These are phyloP conservation scores for Pelvicachromis taeniatus DNA, from an alignment of 2,113 vertebrate species.

Conservation along the genomic window DNA sequence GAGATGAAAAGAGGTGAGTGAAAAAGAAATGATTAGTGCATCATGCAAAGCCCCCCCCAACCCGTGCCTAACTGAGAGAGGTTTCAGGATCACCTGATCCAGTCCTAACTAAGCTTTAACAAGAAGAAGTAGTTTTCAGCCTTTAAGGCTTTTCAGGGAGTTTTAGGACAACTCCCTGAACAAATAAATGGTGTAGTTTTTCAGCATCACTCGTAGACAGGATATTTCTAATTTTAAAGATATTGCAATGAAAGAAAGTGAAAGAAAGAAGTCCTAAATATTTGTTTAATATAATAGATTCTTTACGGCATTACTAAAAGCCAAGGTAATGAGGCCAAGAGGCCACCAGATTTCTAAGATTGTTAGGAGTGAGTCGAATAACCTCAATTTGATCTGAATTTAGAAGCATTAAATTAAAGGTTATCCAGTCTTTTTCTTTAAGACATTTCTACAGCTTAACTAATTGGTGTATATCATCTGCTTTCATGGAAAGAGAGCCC, in stretches of 20 bases:
- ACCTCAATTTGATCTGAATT: background rate
- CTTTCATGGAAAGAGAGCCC: background rate
- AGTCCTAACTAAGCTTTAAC: background rate
- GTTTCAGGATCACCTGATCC: background rate
- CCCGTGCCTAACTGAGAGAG: rapidly evolving
- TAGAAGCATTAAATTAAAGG: background rate
- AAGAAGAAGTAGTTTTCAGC: background rate
- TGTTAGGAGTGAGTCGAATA: background rate
- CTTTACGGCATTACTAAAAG: rapidly evolving
- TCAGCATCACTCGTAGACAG: background rate
- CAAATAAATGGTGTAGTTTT: background rate
- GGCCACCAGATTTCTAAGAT: background rate
- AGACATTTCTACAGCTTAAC: background rate
- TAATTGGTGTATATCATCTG: background rate
- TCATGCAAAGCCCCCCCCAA: background rate
- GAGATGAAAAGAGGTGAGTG: background rate
- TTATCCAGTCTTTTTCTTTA: background rate
- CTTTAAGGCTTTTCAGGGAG: too few relatives aligned
- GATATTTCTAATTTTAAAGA: background rate
- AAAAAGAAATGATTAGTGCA: background rate
- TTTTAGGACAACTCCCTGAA: background rate
- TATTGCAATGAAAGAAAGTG: background rate
- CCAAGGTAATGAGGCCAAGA: background rate
- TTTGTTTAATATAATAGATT: background rate
- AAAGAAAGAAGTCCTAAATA: background rate